Conservation (phyloP, 2,113 vertebrate genomes). For the Gadus macrocephalus region DNA sequence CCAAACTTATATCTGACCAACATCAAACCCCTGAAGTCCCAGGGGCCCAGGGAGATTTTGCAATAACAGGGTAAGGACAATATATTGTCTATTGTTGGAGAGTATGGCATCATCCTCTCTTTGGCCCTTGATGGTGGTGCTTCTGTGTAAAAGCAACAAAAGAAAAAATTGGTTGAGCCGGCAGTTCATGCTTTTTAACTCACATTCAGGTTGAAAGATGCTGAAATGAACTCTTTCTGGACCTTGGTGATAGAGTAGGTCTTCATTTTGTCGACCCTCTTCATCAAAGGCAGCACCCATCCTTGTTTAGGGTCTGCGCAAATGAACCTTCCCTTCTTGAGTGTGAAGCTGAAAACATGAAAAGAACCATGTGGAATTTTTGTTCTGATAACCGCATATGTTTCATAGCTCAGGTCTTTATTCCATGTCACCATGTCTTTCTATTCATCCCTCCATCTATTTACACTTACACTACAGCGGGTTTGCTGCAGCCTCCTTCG, state of each 20-base stretch:
- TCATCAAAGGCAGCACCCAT: constrained; percentile 49
- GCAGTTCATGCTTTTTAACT: background rate
- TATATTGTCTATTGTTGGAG: too few species aligned
- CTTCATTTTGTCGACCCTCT: too few species aligned
- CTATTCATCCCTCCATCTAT: background rate
- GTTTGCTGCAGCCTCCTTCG: constrained; percentile 73
- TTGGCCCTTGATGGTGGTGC: fast-evolving
- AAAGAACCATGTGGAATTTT: background rate
- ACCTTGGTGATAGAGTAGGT: constrained; percentile 16
- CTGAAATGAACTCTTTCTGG: background rate
- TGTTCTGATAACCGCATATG: background rate
- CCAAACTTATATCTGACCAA: too few species aligned
- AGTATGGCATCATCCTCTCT: constrained; percentile 25
- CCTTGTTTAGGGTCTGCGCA: constrained; percentile 53
- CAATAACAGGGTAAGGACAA: too few species aligned
- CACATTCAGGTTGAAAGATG: background rate
- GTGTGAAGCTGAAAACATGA: constrained; percentile 52
- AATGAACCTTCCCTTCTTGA: constrained; percentile 34
- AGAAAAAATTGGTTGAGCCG: background rate
- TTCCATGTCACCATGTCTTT: background rate
- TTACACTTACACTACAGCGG: constrained; percentile 63
- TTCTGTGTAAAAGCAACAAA: constrained; percentile 21
- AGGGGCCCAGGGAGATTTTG: too few species aligned
- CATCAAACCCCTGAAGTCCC: too few species aligned
- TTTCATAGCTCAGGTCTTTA: too few species aligned